Conservation (phyloP, 2,888 invertebrate species). For the Pseudococcus longispinus region DNA sequence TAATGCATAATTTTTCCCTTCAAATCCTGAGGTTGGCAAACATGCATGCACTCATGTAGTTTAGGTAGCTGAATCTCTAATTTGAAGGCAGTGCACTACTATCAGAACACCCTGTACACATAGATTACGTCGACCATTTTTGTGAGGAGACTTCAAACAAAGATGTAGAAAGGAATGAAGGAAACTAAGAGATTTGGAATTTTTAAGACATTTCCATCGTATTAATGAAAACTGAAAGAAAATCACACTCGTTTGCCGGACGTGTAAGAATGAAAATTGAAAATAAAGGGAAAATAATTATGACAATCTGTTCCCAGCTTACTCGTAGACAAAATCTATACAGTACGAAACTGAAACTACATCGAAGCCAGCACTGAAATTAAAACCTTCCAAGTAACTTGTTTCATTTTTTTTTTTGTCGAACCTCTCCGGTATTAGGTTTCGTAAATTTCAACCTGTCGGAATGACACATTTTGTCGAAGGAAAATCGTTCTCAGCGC, state of each 20-base stretch:
- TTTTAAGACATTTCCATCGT: too few species aligned
- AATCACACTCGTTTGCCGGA: not conserved
- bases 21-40: too few species aligned
- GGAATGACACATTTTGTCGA: conserved; percentile 8
- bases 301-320: not conserved
- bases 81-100: too few species aligned
- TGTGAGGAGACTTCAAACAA: too few species aligned
- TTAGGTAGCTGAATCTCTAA: too few species aligned
- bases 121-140: too few species aligned
- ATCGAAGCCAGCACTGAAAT: not conserved
- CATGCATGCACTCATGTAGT: too few species aligned
- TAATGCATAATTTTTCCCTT: too few species aligned
- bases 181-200: too few species aligned
- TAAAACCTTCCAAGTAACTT: not conserved
- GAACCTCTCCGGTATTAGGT: not conserved
- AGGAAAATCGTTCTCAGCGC: conserved; percentile 30
- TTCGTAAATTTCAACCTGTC: conserved; percentile 39
- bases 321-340: not conserved
- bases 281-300: not conserved
- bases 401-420: not conserved
- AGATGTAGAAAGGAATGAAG: too few species aligned
- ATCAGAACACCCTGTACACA: too few species aligned
- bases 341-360: too few species aligned
- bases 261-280: not conserved
- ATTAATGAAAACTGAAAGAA: not conserved